These are phyloP conservation scores for Phodopus roborovskii DNA, from an alignment of 2,113 vertebrate genomes.

Conservation along the genomic window DNA sequence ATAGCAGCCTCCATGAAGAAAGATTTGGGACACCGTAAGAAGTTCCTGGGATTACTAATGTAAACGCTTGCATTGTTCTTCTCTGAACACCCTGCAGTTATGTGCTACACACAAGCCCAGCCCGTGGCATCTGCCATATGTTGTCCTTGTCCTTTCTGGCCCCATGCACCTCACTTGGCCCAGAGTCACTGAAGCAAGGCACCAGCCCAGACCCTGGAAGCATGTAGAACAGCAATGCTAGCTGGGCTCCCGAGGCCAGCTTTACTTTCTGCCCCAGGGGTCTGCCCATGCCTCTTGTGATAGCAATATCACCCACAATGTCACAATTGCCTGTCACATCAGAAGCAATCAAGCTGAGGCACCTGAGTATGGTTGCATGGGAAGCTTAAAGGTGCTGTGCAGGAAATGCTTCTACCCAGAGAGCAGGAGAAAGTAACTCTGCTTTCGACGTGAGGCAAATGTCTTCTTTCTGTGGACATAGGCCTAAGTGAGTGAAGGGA, in stretches of 20 bases:
- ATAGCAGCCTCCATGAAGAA: background rate
- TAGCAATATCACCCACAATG: too few species aligned
- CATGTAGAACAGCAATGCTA: background rate
- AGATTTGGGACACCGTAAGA: background rate
- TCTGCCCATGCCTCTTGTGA: background rate
- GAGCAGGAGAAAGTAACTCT: background rate
- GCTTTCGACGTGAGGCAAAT: background rate
- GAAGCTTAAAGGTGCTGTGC: background rate
- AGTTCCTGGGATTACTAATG: background rate
- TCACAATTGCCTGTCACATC: background rate
- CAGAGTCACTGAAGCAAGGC: background rate
- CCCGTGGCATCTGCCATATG: fast-evolving
- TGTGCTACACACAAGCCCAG: too few species aligned
- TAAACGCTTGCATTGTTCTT: fast-evolving
- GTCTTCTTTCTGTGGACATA: background rate
- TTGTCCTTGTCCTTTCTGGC: background rate
- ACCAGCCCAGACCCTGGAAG: background rate
- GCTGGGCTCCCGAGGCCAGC: background rate
- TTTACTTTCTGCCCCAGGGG: too few species aligned
- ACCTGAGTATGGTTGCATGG: background rate
- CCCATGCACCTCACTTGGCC: fast-evolving
- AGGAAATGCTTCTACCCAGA: background rate
- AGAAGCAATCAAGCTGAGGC: too few species aligned
- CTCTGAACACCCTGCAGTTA: background rate
- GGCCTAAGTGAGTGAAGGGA: background rate